These are phyloP conservation scores for Lates japonicus DNA, from an alignment of 2,797 vertebrate genomes.

Conservation along the genomic window DNA sequence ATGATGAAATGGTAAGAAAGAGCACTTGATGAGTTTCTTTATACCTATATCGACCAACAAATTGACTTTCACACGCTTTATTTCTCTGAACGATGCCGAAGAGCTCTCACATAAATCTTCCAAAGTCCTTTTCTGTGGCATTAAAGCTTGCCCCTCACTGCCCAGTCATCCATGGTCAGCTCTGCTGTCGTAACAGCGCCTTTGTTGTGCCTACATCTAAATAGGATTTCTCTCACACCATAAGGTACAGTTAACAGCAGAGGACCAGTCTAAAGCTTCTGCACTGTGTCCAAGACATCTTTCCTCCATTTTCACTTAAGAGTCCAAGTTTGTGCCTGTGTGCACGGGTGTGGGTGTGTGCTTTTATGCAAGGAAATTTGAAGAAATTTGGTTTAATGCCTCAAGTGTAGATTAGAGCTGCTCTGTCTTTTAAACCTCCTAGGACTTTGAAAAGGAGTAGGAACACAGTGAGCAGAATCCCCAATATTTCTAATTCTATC, in stretches of 20 bases:
- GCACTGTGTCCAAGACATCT: conserved; percentile 1
- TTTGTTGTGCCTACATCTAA: conserved; percentile 30
- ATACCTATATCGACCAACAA: background rate
- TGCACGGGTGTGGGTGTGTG: background rate
- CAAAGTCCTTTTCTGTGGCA: background rate
- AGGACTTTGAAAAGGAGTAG: background rate
- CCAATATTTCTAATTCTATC: background rate
- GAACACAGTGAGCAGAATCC: background rate
- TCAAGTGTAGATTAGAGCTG: background rate
- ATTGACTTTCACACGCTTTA: conserved; percentile 16
- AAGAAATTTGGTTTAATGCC: conserved; percentile 5
- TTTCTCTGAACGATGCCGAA: background rate
- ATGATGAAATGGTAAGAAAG: conserved; percentile 92
- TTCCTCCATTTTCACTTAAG: background rate
- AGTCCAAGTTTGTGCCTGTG: background rate
- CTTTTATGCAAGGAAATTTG: background rate
- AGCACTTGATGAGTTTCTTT: conserved; percentile 27
- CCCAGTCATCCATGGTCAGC: background rate
- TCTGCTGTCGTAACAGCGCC: conserved; percentile 18
- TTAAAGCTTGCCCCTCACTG: conserved; percentile 22
- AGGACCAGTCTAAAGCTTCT: background rate
- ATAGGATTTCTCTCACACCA: conserved; percentile 45
- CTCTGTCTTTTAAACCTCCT: background rate
- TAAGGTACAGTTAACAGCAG: conserved; percentile 9
- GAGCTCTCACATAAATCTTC: conserved; percentile 14